These are phyloP conservation scores for Poeciliopsis prolifica DNA, from an alignment of 2,113 vertebrate species.

Conservation along the genomic window DNA sequence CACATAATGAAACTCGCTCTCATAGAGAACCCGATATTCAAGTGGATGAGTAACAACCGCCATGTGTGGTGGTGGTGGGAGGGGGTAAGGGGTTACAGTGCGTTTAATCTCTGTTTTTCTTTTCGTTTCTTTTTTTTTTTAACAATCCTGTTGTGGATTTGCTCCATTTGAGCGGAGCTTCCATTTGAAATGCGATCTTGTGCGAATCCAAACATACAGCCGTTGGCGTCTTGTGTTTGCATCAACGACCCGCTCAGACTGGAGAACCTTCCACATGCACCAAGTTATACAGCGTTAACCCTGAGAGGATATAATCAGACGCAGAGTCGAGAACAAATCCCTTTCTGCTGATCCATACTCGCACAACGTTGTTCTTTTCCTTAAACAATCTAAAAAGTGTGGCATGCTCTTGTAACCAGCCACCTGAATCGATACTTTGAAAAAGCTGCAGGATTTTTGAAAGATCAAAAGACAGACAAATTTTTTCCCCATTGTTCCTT, in stretches of 20 bases:
- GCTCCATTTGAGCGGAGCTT: constrained; percentile 53
- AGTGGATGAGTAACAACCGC: background rate
- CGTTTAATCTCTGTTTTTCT: constrained; percentile 2
- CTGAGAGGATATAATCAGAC: constrained; percentile 41
- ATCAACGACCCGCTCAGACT: constrained; percentile 10
- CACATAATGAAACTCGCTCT: constrained; percentile 11
- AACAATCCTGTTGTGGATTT: constrained; percentile 58
- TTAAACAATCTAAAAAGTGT: background rate
- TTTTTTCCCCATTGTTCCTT: no score
- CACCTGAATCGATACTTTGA: background rate
- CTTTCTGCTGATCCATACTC: constrained; percentile 44
- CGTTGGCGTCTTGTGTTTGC: constrained; percentile 53
- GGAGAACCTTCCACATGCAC: constrained; percentile 50
- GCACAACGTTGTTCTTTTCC: no score
- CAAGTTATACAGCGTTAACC: constrained; percentile 60
- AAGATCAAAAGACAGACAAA: no score
- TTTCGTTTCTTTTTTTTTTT: background rate
- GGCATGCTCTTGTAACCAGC: no score
- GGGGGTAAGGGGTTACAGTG: constrained; percentile 9
- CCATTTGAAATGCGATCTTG: constrained; percentile 68
- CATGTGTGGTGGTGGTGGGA: background rate
- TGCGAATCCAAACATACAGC: constrained; percentile 69
- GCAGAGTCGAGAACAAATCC: constrained; percentile 48
- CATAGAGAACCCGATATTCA: background rate
- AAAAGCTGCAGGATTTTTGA: background rate